phyloP scores from a whole-genome alignment of 37 sponge, comb jelly and placozoan genomes.

The Tethya wilhelma region DNA sequence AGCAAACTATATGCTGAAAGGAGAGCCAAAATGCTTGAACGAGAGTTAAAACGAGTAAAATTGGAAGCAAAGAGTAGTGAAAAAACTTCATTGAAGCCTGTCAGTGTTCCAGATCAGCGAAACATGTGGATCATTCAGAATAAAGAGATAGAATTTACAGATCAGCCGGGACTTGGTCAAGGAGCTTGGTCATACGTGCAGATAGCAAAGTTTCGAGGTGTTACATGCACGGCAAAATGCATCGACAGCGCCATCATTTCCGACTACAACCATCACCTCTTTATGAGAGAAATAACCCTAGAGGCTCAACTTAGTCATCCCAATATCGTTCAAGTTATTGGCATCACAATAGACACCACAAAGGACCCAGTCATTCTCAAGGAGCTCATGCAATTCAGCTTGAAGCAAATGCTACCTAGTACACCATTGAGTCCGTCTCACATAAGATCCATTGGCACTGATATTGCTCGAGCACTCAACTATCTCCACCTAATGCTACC shows the following conservation, averaged over 20 bases:
- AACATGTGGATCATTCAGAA: slow-evolving; percentile 45
- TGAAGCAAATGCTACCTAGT: slow-evolving; percentile 20
- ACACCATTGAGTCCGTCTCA: slow-evolving; percentile 11
- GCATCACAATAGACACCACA: slow-evolving; percentile 22
- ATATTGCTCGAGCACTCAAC: slow-evolving; percentile 15
- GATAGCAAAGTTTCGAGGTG: slow-evolving; percentile 60
- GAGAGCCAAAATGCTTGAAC: neutral
- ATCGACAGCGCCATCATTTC: slow-evolving; percentile 52
- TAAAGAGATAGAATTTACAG: slow-evolving; percentile 42
- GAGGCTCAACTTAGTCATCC: slow-evolving; percentile 59
- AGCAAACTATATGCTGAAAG: neutral
- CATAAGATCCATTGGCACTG: slow-evolving; percentile 11
- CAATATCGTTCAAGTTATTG: slow-evolving; percentile 17
- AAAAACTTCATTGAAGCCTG: too few relatives aligned
- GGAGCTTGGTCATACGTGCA: slow-evolving; percentile 68
- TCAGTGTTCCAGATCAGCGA: too few relatives aligned
- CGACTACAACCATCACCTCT: slow-evolving; percentile 42
- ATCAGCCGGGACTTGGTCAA: slow-evolving; percentile 52
- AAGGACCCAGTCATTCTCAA: slow-evolving; percentile 47
- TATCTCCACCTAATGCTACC: slow-evolving; percentile 66
- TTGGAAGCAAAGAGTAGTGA: too few relatives aligned
- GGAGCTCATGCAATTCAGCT: slow-evolving; percentile 62
- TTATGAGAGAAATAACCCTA: slow-evolving; percentile 69
- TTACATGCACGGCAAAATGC: slow-evolving; percentile 62
- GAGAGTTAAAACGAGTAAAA: too few relatives aligned